Percentiles rank a stretch among this genome's conserved stretches.
Conservation (phyloP, 2,113 vertebrate genomes). For the Tetraodon nigroviridis region DNA sequence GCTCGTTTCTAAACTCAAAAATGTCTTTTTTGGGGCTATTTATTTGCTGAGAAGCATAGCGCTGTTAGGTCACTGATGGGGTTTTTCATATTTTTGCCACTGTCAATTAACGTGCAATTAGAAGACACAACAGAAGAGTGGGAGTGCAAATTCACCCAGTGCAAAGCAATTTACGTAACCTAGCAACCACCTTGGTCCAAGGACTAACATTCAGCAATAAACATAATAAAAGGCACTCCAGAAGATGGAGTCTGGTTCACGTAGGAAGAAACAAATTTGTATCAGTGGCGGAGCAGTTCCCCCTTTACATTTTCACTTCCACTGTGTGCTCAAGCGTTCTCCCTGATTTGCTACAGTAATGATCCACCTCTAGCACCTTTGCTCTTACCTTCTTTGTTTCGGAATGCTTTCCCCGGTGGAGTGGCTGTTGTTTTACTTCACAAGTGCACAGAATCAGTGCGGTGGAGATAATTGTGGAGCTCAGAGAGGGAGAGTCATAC, state of each 20-base stretch:
- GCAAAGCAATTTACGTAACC: neutral
- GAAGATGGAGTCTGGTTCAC: neutral
- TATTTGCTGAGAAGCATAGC: neutral
- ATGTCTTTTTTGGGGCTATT: neutral
- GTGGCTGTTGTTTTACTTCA: slow-evolving; percentile 6
- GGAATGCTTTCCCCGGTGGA: slow-evolving; percentile 1
- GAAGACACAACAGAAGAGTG: neutral
- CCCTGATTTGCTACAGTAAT: no score
- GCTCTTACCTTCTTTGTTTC: neutral
- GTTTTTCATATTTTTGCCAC: slow-evolving; percentile 17
- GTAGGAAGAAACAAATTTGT: neutral
- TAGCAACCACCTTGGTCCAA: neutral
- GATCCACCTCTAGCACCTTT: no score
- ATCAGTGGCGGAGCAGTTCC: neutral
- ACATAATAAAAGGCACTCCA: neutral
- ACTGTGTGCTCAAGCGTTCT: no score
- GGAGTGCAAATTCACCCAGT: slow-evolving; percentile 12
- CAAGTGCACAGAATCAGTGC: slow-evolving; percentile 6
- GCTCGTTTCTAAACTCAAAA: slow-evolving; percentile 26
- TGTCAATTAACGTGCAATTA: slow-evolving; percentile 25
- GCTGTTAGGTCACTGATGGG: slow-evolving; percentile 12
- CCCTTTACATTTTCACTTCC: neutral
- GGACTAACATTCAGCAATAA: neutral
- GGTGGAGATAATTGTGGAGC: neutral
- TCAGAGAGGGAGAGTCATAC: slow-evolving; percentile 1